A percentile compares a stretch with the other conserved stretches of the same genome.
These are phyloP conservation scores for Lasioglossum lativentre DNA, from an alignment of 2,888 invertebrate species.

Conservation along the genomic window DNA sequence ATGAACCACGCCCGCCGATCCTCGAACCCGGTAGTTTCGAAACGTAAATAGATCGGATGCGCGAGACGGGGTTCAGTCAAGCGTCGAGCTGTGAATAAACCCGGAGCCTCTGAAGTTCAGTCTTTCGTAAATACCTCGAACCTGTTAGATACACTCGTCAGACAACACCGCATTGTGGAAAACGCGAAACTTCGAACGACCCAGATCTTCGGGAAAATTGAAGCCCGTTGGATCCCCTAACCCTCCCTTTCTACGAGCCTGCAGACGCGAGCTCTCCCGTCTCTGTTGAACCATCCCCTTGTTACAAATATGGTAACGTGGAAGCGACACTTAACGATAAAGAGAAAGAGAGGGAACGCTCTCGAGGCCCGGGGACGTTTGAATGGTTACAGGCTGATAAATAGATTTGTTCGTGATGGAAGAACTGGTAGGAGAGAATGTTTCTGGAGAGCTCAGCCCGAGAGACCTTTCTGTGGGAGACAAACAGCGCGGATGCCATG, in stretches of 20 bases:
- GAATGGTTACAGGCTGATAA: constrained; percentile 17
- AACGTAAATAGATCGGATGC: constrained; percentile 17
- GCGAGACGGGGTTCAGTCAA: neutral
- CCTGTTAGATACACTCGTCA: neutral
- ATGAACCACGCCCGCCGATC: constrained; percentile 10
- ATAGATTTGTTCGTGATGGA: constrained; percentile 16
- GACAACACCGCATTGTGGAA: constrained; percentile 26
- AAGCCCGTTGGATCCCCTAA: constrained; percentile 21
- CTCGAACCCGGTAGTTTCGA: neutral
- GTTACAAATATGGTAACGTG: constrained; percentile 18
- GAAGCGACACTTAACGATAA: constrained; percentile 18
- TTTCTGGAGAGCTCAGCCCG: neutral
- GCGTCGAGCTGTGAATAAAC: constrained; percentile 27
- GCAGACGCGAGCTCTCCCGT: neutral
- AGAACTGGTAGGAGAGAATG: constrained; percentile 28
- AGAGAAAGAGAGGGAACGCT: neutral
- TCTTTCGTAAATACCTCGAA: constrained; percentile 17
- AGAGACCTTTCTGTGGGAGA: constrained; percentile 27
- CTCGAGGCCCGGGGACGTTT: neutral
- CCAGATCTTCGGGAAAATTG: constrained; percentile 19
- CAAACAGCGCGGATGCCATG: constrained; percentile 20
- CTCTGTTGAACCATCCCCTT: neutral
- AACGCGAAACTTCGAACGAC: constrained; percentile 36
- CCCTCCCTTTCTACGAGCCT: neutral
- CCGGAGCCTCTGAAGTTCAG: constrained; percentile 16